Evolutionary conservation across 35 echinoderm and acorn worm species (phyloP).

Genomic region (Apostichopus japonicus): DNA sequence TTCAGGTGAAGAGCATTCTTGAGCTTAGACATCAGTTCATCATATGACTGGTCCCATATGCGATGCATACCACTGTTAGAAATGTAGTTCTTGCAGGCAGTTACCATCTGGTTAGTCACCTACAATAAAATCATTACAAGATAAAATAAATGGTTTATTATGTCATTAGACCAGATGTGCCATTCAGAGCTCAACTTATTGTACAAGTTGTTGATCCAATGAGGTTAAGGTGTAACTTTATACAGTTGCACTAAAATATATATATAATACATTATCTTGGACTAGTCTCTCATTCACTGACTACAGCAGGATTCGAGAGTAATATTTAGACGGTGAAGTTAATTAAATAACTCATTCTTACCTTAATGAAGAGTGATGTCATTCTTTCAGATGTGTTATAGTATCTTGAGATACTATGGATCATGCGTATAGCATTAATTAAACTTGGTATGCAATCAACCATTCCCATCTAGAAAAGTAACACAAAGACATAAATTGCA

Average conservation of each 20-base stretch:
- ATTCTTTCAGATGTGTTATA: conserved; percentile 97
- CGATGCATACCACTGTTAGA: conserved; percentile 86
- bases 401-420: conserved; percentile 93
- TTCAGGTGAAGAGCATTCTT: conserved; percentile 73
- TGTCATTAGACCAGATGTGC: too few species aligned
- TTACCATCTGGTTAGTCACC: conserved; percentile 99
- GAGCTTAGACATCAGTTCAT: conserved; percentile 74
- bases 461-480: conserved; percentile 82
- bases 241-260: too few species aligned
- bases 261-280: too few species aligned
- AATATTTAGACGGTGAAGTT: background rate
- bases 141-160: background rate
- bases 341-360: conserved; percentile 13
- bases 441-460: conserved; percentile 92
- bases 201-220: too few species aligned
- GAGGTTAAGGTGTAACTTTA: too few species aligned
- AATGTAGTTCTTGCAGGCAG: conserved; percentile 97
- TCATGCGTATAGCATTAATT: conserved; percentile 96
- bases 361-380: conserved; percentile 97
- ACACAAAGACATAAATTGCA: background rate
- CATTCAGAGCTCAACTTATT: too few species aligned
- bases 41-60: conserved; percentile 94
- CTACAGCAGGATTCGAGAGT: too few species aligned
- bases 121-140: background rate
- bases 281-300: too few species aligned